Evolutionary conservation across 2,888 invertebrate genomes (phyloP).

Genomic region (Mythimna albipuncta): DNA sequence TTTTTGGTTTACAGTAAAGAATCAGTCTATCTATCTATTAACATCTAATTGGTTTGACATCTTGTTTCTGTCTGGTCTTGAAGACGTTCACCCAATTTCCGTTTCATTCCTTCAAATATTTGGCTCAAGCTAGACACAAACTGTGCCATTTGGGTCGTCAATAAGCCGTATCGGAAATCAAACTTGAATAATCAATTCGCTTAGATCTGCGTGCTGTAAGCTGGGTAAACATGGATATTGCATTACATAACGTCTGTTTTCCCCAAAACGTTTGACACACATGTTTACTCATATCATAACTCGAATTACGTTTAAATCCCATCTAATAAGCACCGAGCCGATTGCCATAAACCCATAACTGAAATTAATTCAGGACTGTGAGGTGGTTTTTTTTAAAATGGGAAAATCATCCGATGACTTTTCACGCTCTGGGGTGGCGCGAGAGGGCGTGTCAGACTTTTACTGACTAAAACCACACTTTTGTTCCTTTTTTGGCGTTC

Average conservation of each 20-base stretch:
- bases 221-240: neutral
- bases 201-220: neutral
- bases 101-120: slow-evolving; percentile 11
- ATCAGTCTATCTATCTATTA: too few species aligned
- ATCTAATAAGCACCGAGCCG: neutral
- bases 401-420: too few species aligned
- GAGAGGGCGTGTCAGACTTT: too few species aligned
- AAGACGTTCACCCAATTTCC: slow-evolving; percentile 11
- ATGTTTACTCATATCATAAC: neutral
- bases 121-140: slow-evolving; percentile 6
- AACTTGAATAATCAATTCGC: slow-evolving; percentile 8
- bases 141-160: slow-evolving; percentile 4
- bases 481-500: too few species aligned
- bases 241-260: neutral
- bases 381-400: neutral
- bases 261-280: neutral
- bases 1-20: too few species aligned
- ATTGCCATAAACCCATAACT: neutral
- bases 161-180: slow-evolving; percentile 22
- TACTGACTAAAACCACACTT: too few species aligned
- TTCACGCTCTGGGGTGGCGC: too few species aligned
- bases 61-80: too few species aligned
- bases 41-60: too few species aligned
- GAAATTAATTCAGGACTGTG: neutral
- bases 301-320: neutral